Evolutionary conservation across 2,113 vertebrate genomes (phyloP).

Genomic region (Mus spicilegus): DNA sequence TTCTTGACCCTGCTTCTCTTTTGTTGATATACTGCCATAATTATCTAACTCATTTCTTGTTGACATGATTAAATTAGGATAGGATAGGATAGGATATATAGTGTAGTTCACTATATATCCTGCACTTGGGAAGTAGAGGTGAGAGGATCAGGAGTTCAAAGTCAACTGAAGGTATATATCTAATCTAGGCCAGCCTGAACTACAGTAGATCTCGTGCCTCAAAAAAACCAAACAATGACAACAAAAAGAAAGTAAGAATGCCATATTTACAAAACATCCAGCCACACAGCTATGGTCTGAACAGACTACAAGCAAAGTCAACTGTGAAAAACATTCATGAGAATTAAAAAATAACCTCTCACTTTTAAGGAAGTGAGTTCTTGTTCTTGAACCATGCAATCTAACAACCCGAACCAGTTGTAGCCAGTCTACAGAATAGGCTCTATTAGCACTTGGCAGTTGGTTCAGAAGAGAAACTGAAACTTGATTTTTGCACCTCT

Average conservation of each 20-base stretch:
- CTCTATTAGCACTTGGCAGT: constrained; percentile 71
- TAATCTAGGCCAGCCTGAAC: not conserved
- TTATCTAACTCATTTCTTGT: constrained; percentile 12
- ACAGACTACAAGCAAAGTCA: constrained; percentile 44
- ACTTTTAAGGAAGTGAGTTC: constrained; percentile 35
- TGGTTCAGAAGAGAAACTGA: constrained; percentile 58
- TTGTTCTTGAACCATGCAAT: constrained; percentile 56
- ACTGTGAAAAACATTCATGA: constrained; percentile 20
- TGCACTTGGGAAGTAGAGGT: not conserved
- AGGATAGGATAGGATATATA: no score
- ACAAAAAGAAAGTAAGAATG: not conserved
- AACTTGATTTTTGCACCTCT: constrained; percentile 77
- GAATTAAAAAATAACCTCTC: constrained; percentile 61
- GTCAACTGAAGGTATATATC: not conserved
- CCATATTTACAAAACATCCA: not conserved
- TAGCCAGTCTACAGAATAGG: constrained; percentile 57
- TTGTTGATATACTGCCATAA: not conserved
- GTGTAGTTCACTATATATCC: not conserved
- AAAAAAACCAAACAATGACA: not conserved
- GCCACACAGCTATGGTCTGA: not conserved
- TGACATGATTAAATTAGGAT: constrained; percentile 32
- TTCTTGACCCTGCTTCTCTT: not conserved
- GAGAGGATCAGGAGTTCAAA: not conserved
- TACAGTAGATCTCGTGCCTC: not conserved
- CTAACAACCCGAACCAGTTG: constrained; percentile 46